Evolutionary conservation across 2,797 vertebrate genomes (phyloP).

Genomic region (Pipistrellus nathusii): DNA sequence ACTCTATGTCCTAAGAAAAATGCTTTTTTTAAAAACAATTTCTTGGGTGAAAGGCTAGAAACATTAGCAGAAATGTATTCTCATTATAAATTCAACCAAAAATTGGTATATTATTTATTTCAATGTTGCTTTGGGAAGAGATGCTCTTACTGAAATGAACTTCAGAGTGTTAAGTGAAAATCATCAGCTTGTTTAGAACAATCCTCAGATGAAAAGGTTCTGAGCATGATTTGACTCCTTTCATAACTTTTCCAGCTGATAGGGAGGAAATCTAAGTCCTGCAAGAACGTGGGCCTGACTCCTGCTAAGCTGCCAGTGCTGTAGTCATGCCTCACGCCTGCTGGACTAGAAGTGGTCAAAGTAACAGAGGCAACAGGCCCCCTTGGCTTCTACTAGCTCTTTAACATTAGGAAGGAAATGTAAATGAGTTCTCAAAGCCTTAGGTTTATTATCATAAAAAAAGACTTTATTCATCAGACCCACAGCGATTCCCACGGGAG

Average conservation of each 20-base stretch:
- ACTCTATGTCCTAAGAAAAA: background rate
- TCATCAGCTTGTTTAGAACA: background rate
- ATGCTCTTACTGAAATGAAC: background rate
- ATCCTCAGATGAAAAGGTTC: background rate
- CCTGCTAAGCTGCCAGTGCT: background rate
- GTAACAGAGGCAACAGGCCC: background rate
- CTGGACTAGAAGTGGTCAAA: background rate
- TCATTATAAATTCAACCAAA: conserved; percentile 32
- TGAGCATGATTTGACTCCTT: background rate
- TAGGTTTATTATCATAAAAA: conserved; percentile 1
- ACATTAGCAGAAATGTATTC: background rate
- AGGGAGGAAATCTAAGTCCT: background rate
- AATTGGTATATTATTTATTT: conserved; percentile 4
- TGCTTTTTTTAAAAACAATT: background rate
- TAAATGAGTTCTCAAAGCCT: conserved; percentile 10
- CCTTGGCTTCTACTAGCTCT: background rate
- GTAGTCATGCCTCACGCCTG: background rate
- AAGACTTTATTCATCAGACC: background rate
- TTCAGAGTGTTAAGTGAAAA: conserved; percentile 41
- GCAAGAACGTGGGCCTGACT: background rate
- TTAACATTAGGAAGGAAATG: background rate
- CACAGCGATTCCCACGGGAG: background rate
- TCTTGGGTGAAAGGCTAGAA: background rate
- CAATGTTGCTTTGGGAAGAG: conserved; percentile 1
- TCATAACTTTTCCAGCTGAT: background rate